Conservation (phyloP, 2,797 vertebrate genomes). For the Pogoniulus pusillus region DNA sequence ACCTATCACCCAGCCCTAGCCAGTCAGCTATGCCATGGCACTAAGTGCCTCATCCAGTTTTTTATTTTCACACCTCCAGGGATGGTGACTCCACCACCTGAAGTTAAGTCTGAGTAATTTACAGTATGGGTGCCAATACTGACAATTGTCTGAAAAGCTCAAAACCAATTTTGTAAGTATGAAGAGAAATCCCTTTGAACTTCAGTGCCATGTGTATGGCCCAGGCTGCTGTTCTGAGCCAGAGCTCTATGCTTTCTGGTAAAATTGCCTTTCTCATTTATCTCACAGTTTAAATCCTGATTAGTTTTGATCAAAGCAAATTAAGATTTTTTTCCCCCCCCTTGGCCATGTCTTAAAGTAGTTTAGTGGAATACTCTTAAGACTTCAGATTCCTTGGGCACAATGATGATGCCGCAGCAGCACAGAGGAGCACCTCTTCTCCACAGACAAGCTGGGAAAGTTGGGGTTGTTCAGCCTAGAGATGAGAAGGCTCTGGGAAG, state of each 20-base stretch:
- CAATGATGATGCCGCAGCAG: background rate
- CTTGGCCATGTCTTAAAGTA: background rate
- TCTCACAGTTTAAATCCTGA: background rate
- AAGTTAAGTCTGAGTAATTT: background rate
- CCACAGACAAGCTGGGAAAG: too few relatives aligned
- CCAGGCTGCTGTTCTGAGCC: background rate
- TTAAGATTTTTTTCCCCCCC: background rate
- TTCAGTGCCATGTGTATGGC: background rate
- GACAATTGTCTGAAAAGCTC: background rate
- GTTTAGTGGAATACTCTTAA: background rate
- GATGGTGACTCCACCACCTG: too few relatives aligned
- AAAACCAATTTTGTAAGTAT: conserved; percentile 49
- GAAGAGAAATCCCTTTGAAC: conserved; percentile 29
- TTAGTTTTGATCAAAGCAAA: background rate
- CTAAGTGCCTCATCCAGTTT: too few relatives aligned
- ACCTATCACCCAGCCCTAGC: too few relatives aligned
- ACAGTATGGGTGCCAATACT: conserved; percentile 53
- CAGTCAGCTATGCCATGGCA: too few relatives aligned
- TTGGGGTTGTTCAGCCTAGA: too few relatives aligned
- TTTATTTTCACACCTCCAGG: too few relatives aligned
- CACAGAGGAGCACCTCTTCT: background rate
- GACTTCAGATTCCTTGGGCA: background rate
- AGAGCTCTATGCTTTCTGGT: background rate
- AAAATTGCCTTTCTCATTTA: too few relatives aligned
- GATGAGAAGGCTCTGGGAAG: too few relatives aligned